Evolutionary conservation across 2,113 vertebrate species (phyloP).

Genomic region (Potamarius usumacintae): DNA sequence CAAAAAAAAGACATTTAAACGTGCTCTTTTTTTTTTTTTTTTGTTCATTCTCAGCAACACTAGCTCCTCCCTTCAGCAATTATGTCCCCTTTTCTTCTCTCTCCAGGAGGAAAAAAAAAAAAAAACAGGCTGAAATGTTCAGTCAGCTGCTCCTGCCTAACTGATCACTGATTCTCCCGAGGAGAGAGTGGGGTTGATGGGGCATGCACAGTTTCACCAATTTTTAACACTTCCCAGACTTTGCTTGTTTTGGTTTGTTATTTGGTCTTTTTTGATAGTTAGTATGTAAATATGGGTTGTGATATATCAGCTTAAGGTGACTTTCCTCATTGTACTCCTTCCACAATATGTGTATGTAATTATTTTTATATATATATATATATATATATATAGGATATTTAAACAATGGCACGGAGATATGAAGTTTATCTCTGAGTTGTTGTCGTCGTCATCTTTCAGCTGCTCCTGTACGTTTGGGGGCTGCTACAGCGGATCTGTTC

Average conservation of each 20-base stretch:
- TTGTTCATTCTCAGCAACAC: conserved; percentile 11
- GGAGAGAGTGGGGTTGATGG: neutral
- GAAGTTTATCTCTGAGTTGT: too few species aligned
- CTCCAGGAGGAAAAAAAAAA: neutral
- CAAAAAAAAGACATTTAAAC: neutral
- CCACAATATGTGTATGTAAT: neutral
- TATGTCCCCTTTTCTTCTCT: neutral
- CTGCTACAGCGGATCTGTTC: too few species aligned
- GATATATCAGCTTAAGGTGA: neutral
- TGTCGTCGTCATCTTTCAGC: too few species aligned
- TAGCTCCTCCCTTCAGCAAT: neutral
- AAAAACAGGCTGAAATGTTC: neutral
- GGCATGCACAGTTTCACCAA: neutral
- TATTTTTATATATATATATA: too few species aligned
- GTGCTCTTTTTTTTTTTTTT: neutral
- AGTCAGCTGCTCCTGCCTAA: neutral
- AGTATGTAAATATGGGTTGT: neutral
- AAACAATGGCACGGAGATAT: too few species aligned
- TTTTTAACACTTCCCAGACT: neutral
- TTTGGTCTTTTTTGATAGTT: neutral
- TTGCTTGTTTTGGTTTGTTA: neutral
- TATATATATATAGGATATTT: too few species aligned
- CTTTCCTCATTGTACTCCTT: neutral
- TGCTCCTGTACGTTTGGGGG: too few species aligned
- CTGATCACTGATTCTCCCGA: neutral